Base-by-base conservation (phyloP, 1,140 invertebrate genomes). In the Caenorhabditis brenneri region DNA sequence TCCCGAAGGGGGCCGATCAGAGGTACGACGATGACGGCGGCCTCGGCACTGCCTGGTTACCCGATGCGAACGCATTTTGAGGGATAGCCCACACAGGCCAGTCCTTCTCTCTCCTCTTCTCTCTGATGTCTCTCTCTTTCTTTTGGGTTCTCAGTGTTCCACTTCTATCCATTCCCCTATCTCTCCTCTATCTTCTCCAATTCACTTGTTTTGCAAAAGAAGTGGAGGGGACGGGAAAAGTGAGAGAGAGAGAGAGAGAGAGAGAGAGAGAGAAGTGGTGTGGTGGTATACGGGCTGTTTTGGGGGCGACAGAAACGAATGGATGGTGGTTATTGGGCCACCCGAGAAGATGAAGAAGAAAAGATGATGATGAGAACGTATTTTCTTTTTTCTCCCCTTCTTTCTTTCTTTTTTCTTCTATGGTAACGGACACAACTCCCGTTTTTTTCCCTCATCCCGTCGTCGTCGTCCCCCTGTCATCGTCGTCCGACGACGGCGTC, bases 21-120 rank as follows among this genome's bases (percentile, higher is more conserved):
- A 74, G 65, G 36, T 74, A 39, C 36, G 65, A 42, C 36, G n/a
- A n/a, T n/a, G n/a, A n/a, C n/a, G n/a, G 65, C 65, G 65, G 65
- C 65, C 65, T 74, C 65, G 65, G 65, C 65, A 74, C 29, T 74
- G 65, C 65, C 65, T 74, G 65, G 65, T 74, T 24, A 74, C 65
- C 65, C 65, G 65, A 74, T n/a, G 65, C 65, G 65, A 74, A 74
- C 65, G 65, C 65, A 36, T 74, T n/a, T 74, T 74, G 65, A 74
- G 65, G 65, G 65, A 74, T 74, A 74, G 65, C 65, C 65, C 65
- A 74, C 65, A 74, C 65, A 74, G 65, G 19, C 27, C 53, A 27
- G n/a, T 58, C 53, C 4, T 15, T 58, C n/a, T 58, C 53, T 58
- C 53, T 58, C 53, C 27, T 31, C 10, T 27, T 74, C n/a, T 74